Percentiles rank a stretch among this genome's conserved stretches.
Conservation (phyloP, 2,113 vertebrate genomes). For the Apistogramma diplotaenia region DNA sequence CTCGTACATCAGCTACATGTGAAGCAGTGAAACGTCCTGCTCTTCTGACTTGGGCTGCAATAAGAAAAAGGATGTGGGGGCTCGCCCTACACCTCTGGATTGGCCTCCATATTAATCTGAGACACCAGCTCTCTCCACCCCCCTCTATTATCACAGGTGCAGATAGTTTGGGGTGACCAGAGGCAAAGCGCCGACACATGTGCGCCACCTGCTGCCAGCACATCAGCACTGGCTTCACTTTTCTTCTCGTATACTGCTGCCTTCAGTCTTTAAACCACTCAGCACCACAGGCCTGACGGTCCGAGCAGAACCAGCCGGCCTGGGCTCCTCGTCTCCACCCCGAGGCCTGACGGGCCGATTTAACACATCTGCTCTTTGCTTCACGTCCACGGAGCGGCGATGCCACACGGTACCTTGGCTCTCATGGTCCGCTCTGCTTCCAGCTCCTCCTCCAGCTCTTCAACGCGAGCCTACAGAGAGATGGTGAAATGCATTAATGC, state of each 20-base stretch:
- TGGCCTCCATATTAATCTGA: constrained; percentile 57
- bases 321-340: not conserved
- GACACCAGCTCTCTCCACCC: constrained; percentile 44
- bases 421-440: constrained; percentile 77
- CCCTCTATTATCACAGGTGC: constrained; percentile 74
- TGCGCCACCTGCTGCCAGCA: constrained; percentile 21
- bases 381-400: not conserved
- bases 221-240: not conserved
- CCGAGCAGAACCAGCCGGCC: not conserved
- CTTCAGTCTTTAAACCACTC: not conserved
- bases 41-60: not conserved
- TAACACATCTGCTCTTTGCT: not conserved
- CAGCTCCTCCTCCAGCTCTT: constrained; percentile 83
- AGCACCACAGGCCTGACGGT: not conserved
- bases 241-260: not conserved
- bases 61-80: constrained; percentile 28
- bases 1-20: constrained; percentile 2
- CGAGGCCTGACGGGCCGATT: not conserved
- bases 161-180: constrained; percentile 62
- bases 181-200: constrained; percentile 11
- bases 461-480: constrained; percentile 72
- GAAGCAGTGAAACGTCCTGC: not conserved
- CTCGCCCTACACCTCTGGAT: constrained; percentile 23
- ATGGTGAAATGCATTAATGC: not conserved
- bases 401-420: constrained; percentile 70